phyloP scores from a whole-genome alignment of 2,888 invertebrate genomes.

The Ophion costatus region DNA sequence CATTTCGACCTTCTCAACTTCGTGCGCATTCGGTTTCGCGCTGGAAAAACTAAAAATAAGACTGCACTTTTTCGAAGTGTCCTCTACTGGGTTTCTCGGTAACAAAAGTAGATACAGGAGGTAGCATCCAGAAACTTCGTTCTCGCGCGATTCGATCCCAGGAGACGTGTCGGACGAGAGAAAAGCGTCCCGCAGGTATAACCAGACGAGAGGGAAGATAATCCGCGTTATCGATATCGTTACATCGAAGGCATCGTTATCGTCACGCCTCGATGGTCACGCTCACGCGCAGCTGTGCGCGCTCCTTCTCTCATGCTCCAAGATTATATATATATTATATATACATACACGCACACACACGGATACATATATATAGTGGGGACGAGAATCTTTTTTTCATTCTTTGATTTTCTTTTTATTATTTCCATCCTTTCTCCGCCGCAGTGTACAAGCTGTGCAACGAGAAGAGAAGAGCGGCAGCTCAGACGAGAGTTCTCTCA shows the following conservation, averaged over 20 bases:
- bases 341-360: neutral
- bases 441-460: no score
- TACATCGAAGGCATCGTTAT: slow-evolving; percentile 61
- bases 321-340: slow-evolving; percentile 56
- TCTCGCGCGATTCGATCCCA: neutral
- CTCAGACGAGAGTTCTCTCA: no score
- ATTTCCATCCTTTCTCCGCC: neutral
- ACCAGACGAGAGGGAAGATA: slow-evolving; percentile 37
- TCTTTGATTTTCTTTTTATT: neutral
- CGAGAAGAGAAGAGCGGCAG: no score
- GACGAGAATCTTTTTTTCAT: slow-evolving; percentile 16
- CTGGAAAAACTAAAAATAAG: neutral
- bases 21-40: neutral
- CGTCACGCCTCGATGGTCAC: slow-evolving; percentile 61
- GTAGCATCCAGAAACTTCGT: slow-evolving; percentile 12
- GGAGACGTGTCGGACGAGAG: slow-evolving; percentile 1
- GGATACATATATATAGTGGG: no score
- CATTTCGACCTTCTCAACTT: neutral
- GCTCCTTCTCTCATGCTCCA: slow-evolving; percentile 9
- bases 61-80: neutral
- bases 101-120: slow-evolving; percentile 1
- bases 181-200: slow-evolving; percentile 18
- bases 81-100: neutral
- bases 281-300: slow-evolving; percentile 45
- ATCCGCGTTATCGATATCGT: slow-evolving; percentile 64